Conservation (phyloP, 2,888 invertebrate species). For the Anoplius nigerrimus region DNA sequence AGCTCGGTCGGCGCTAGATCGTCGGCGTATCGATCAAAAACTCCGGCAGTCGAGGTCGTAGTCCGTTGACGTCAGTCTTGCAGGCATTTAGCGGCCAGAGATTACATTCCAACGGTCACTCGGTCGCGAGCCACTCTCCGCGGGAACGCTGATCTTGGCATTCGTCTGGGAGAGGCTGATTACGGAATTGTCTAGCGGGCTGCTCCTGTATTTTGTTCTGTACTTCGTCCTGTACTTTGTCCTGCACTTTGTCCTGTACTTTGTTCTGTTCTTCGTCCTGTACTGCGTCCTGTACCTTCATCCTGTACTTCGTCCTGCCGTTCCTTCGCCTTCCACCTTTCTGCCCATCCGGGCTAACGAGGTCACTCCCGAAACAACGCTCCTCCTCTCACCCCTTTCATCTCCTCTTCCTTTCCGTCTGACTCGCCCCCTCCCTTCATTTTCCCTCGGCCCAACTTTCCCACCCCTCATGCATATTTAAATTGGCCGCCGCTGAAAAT, state of each 20-base stretch:
- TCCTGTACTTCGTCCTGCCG: too few species aligned
- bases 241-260: too few species aligned
- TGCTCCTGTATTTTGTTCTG: too few species aligned
- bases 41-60: neutral
- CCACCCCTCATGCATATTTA: conserved; percentile 61
- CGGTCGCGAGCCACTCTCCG: neutral
- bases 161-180: conserved; percentile 53
- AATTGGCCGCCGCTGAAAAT: conserved; percentile 59
- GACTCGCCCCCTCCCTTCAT: neutral
- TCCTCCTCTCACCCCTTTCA: conserved; percentile 32
- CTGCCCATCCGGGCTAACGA: conserved; percentile 56
- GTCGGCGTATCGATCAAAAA: too few species aligned
- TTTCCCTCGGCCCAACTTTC: conserved; percentile 6
- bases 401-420: conserved; percentile 13
- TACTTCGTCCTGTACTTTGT: too few species aligned
- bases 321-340: neutral
- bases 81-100: too few species aligned
- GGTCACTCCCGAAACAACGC: conserved; percentile 57
- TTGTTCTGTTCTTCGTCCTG: too few species aligned
- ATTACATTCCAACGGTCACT: neutral
- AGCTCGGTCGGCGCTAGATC: too few species aligned
- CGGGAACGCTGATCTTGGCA: conserved; percentile 11
- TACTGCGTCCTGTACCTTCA: too few species aligned
- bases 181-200: conserved; percentile 46
- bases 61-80: neutral